phyloP scores from a whole-genome alignment of 2,888 invertebrate species.

The Rhyacophila evoluta region DNA sequence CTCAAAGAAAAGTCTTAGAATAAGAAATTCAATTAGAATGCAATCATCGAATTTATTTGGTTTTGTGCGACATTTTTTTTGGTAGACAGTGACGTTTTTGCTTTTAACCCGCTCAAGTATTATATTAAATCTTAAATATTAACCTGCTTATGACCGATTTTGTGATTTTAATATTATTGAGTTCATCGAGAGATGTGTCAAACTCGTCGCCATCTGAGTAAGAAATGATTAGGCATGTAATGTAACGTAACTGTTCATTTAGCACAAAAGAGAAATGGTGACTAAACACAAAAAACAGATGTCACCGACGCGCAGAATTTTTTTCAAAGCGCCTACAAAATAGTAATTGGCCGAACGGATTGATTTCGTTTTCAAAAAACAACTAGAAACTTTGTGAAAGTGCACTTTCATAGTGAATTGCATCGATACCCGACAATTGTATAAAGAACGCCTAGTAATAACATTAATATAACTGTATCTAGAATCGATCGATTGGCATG shows the following conservation, averaged over 20 bases:
- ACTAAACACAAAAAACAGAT: slow-evolving; percentile 7
- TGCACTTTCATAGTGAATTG: slow-evolving; percentile 31
- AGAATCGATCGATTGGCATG: neutral
- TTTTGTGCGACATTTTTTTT: too few species aligned
- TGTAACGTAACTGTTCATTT: neutral
- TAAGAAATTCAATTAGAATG: too few species aligned
- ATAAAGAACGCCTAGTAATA: neutral
- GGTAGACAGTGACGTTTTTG: too few species aligned
- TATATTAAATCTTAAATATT: too few species aligned
- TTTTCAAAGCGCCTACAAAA: slow-evolving; percentile 1
- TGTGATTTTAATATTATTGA: too few species aligned
- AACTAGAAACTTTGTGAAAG: slow-evolving; percentile 41
- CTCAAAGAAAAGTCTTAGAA: too few species aligned
- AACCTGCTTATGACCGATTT: too few species aligned
- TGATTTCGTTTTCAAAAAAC: slow-evolving; percentile 27
- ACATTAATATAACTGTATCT: neutral
- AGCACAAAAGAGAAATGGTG: neutral
- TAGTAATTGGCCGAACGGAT: slow-evolving; percentile 35
- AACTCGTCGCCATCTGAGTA: too few species aligned
- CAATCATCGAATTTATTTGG: too few species aligned
- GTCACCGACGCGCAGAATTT: slow-evolving; percentile 15
- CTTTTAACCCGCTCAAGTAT: too few species aligned
- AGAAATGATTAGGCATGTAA: neutral
- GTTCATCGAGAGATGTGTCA: too few species aligned
- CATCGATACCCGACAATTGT: slow-evolving; percentile 27